Base-by-base conservation (phyloP, 2,113 vertebrate species). In the Toxostoma redivivum region DNA sequence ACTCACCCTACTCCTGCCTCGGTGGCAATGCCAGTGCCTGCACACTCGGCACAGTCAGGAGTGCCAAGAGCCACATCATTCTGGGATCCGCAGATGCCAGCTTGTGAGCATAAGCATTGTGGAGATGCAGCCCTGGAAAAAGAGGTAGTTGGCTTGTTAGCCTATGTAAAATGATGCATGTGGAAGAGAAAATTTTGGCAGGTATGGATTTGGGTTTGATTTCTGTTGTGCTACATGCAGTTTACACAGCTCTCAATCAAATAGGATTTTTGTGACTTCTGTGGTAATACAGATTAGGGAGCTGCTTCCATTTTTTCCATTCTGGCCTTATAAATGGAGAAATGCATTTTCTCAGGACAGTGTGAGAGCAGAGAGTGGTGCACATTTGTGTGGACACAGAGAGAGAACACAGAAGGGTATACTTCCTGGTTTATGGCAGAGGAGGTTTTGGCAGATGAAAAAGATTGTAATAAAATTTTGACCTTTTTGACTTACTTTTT, bases 401-500 rank as follows among this genome's bases (percentile, higher is more conserved):
- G 23, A 8, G 40, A 73, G 38, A 60, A 93, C 42, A 33, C 45
- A 62, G 66, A 88, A 79, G 15, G 20, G 13, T 8, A 1, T 60
- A 30, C 22, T 70, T 78, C 61, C 35, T 73, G 33, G 1, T 77
- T 76, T 90, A 69, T 50, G 24, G 47, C 38, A 72, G 60, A 56
- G n/a, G 23, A 89, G 30, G 7, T 94, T 84, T 78, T 53, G 69
- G 62, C 60, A 85, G 30, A 47, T 76, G 24, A 80, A 94, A 95
- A 89, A 89, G 53, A 57, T 38, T 48, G 35, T 62, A 30, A 85
- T 87, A 87, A 87, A 85, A 87, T 87, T 30, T 54, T 65, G 74
- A 89, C 89, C 81, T 97, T 89, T 93, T 76, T 64, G 72, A 81
- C 83, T 81, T 87, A 37, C 12, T 94, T 73, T 66, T 94, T 92